phyloP scores from a whole-genome alignment of 2,888 invertebrate genomes.

The Ormyrus nitidulus region DNA sequence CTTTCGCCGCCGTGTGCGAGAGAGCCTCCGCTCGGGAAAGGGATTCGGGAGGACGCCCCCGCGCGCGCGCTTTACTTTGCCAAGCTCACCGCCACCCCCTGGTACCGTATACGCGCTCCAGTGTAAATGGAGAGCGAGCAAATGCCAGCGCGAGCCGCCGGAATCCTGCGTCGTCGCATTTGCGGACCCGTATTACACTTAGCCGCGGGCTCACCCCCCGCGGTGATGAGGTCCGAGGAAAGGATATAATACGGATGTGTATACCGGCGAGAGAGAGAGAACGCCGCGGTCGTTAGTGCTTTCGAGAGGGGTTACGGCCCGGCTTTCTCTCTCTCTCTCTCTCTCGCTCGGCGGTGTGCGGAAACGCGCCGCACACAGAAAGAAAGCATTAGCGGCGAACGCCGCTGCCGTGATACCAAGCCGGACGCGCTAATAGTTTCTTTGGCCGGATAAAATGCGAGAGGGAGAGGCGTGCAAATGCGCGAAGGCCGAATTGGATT shows the following conservation, averaged over 20 bases:
- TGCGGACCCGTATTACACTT: slow-evolving; percentile 34
- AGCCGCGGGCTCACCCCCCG: background rate
- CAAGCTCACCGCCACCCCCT: background rate
- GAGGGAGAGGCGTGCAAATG: too few species aligned
- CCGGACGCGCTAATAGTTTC: too few species aligned
- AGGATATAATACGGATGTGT: background rate
- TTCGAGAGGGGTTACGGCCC: too few species aligned
- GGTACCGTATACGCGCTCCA: background rate
- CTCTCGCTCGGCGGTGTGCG: too few species aligned
- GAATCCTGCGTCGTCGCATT: slow-evolving; percentile 26
- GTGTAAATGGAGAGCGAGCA: slow-evolving; percentile 38
- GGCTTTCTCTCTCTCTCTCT: too few species aligned
- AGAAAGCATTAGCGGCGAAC: background rate
- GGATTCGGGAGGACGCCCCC: background rate
- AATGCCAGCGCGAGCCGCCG: slow-evolving; percentile 15
- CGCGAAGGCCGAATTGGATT: too few species aligned
- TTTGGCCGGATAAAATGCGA: too few species aligned
- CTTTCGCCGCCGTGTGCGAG: slow-evolving; percentile 31
- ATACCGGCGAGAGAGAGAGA: background rate
- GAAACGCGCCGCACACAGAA: background rate
- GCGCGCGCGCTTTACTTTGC: background rate
- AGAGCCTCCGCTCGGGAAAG: background rate
- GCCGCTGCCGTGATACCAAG: too few species aligned
- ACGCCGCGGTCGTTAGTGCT: too few species aligned
- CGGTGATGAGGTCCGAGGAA: slow-evolving; percentile 17